These are phyloP conservation scores for Chauna torquata DNA, from an alignment of 2,113 vertebrate species.

Conservation along the genomic window DNA sequence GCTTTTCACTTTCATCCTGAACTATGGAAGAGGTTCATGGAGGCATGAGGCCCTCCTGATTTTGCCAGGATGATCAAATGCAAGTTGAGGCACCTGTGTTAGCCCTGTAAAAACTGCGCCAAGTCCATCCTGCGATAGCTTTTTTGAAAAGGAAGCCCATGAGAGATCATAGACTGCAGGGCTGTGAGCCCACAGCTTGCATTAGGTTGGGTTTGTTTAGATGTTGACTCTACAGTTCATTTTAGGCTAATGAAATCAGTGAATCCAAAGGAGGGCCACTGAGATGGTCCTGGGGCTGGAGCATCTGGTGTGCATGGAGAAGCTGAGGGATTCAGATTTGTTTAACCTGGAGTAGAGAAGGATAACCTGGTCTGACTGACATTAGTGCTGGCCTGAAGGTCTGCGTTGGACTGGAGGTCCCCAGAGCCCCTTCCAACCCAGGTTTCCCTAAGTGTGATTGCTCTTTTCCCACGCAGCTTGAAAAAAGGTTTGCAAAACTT, in stretches of 20 bases:
- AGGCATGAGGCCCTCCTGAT: background rate
- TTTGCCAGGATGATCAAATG: background rate
- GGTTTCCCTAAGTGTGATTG: background rate
- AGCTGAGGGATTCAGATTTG: background rate
- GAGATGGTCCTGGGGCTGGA: background rate
- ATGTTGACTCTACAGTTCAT: background rate
- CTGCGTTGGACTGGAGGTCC: background rate
- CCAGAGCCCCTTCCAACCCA: background rate
- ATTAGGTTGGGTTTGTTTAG: background rate
- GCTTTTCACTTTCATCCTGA: background rate
- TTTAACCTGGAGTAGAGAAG: background rate
- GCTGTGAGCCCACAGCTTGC: background rate
- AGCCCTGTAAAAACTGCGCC: background rate
- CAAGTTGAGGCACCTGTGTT: background rate
- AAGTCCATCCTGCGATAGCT: accelerated
- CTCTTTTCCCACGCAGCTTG: background rate
- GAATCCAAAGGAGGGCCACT: background rate
- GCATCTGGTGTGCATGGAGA: background rate
- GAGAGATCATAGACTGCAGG: background rate
- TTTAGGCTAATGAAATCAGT: background rate
- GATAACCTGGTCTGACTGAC: background rate
- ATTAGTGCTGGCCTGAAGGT: background rate
- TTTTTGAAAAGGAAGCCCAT: background rate
- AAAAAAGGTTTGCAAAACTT: background rate
- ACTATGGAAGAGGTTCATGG: background rate